Conservation (phyloP, 2,797 vertebrate genomes). For the Phrynocephalus guinanensis region DNA sequence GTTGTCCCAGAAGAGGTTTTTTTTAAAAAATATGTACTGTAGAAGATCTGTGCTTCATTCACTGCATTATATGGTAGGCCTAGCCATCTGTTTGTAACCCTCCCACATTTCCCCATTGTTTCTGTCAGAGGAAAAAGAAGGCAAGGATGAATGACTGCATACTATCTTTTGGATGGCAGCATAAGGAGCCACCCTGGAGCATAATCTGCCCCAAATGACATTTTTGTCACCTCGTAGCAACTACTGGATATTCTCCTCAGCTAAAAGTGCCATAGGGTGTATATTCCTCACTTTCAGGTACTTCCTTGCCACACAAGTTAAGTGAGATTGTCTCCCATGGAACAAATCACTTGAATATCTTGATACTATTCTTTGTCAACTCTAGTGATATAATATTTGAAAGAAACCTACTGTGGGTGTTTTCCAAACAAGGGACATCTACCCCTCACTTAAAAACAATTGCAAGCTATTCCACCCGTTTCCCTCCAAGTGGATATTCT, state of each 20-base stretch:
- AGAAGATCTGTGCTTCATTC: too few relatives aligned
- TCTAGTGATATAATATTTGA: too few relatives aligned
- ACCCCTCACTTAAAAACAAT: too few relatives aligned
- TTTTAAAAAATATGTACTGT: too few relatives aligned
- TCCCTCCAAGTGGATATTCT: too few relatives aligned
- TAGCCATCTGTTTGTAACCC: background rate
- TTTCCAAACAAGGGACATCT: too few relatives aligned
- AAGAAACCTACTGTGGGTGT: too few relatives aligned
- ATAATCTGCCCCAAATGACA: background rate
- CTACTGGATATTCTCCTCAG: background rate
- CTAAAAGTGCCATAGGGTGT: background rate
- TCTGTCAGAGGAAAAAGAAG: background rate
- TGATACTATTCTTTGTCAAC: background rate
- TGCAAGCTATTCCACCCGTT: too few relatives aligned
- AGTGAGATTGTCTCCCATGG: background rate
- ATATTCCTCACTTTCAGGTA: background rate
- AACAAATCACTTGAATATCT: background rate
- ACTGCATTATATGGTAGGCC: too few relatives aligned
- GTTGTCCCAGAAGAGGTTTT: too few relatives aligned
- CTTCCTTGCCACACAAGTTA: background rate
- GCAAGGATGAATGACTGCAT: background rate
- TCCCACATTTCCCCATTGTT: background rate
- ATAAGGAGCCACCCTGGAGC: background rate
- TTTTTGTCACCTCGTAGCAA: background rate
- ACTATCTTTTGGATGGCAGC: background rate